Base-by-base conservation (phyloP, 1,140 invertebrate genomes). In the Bombus breviceps region DNA sequence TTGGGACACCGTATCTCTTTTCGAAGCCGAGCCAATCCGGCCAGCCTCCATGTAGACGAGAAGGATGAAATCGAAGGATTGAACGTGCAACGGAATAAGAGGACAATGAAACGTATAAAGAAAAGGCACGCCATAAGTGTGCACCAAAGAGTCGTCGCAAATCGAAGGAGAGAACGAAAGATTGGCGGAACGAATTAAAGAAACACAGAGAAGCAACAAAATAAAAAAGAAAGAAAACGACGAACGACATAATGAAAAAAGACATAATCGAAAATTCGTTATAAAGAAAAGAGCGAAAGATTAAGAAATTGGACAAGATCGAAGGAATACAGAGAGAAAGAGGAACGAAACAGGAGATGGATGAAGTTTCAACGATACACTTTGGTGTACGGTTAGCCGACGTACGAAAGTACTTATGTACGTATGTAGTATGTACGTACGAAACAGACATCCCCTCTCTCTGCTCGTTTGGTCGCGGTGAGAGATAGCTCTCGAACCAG, bases 1-100 rank as follows among this genome's bases (percentile, higher is more conserved):
- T 94, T 94, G 91, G 92, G 93, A 94, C 93, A 93, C 88, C 89
- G 83, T 68, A 85, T 86, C 84, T 88, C 86, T 86, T 85, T 88
- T 82, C 81, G 80, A 53, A 64, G 74, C 53, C n/a, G n/a, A 39
- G 37, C 25, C 73, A 39, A 83, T 22, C 59, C n/a, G 32, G 28
- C 41, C 82, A 76, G 59, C 85, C 84, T 85, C 62, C 71, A 32
- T 28, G 59, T 10, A 80, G 68, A 47, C 59, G 59, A 69, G 71
- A 41, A 3, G 1, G 76, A 18, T 25, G 32, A 34, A 39, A 57
- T 34, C 41, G 76, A 43, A n/a, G 57, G 81, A 53, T 53, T 1
- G 47, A 53, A 53, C 18, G 47, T 22, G 47, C 18, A 37, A 47
- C 25, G 53, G 32, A 75, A 68, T 37, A 74, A 84, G 76, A 78